phyloP scores from a whole-genome alignment of 1,140 invertebrate species.

The Aphidius ervi region DNA sequence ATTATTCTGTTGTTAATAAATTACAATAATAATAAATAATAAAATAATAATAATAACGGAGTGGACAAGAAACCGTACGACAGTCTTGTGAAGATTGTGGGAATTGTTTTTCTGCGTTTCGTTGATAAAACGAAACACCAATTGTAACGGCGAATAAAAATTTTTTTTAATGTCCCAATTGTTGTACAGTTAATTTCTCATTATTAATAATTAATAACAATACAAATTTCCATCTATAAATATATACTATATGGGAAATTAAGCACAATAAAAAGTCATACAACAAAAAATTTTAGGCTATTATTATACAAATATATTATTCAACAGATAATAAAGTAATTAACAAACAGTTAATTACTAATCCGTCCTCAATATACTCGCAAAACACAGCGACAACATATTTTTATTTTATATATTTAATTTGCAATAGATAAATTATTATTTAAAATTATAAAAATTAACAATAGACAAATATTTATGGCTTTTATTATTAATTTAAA shows the following conservation, averaged over 20 bases:
- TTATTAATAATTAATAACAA: too few relatives aligned
- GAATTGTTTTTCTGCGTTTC: constrained; percentile 42
- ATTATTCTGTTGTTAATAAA: constrained; percentile 18
- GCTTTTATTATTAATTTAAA: too few relatives aligned
- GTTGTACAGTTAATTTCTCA: background rate
- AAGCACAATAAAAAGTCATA: too few relatives aligned
- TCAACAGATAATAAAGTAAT: too few relatives aligned
- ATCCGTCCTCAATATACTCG: too few relatives aligned
- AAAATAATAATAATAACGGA: background rate
- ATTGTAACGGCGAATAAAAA: constrained; percentile 20
- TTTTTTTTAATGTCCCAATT: constrained; percentile 24
- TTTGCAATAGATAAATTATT: constrained; percentile 29
- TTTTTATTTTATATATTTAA: constrained; percentile 20
- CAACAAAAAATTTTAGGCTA: too few relatives aligned
- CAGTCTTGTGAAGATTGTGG: constrained; percentile 45
- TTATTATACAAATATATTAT: too few relatives aligned
- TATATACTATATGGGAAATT: background rate
- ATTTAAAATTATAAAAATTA: background rate
- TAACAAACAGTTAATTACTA: too few relatives aligned
- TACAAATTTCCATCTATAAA: too few relatives aligned
- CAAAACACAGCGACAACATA: background rate
- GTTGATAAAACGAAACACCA: constrained; percentile 24
- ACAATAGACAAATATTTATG: too few relatives aligned
- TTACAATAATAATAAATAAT: background rate
- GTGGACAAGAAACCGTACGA: constrained; percentile 24